Evolutionary conservation across 2,888 invertebrate genomes (phyloP).

Genomic region (Cacoxenus indagator): DNA sequence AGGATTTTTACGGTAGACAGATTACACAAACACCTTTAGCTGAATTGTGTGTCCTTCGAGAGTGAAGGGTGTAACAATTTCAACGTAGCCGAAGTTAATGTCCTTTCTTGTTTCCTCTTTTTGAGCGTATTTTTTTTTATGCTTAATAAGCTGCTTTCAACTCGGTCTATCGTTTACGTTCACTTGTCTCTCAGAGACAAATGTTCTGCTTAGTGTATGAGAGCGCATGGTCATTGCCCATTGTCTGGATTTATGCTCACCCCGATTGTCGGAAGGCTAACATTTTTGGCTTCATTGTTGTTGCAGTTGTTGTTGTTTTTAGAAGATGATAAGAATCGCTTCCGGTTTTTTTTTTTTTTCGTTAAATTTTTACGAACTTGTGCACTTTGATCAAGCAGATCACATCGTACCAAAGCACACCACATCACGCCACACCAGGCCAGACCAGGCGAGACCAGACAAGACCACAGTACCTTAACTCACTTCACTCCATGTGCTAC

Average conservation of each 20-base stretch:
- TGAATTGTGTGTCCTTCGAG: no score
- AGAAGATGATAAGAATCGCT: conserved; percentile 59
- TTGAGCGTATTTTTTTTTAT: no score
- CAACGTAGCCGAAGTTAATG: no score
- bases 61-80: no score
- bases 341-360: conserved; percentile 48
- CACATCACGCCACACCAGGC: no score
- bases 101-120: no score
- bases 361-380: neutral
- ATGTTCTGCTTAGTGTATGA: conserved; percentile 4
- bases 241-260: conserved; percentile 1
- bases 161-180: neutral
- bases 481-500: conserved; percentile 19
- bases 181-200: neutral
- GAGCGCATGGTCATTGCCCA: no score
- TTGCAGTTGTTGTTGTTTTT: conserved; percentile 27
- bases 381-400: conserved; percentile 5
- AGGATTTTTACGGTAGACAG: no score
- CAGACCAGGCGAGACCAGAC: neutral
- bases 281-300: conserved; percentile 22
- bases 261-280: no score
- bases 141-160: no score
- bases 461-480: neutral
- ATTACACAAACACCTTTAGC: no score
- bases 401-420: neutral